These are phyloP conservation scores for Hippocampus kuda DNA, from an alignment of 2,797 vertebrate species.

Conservation along the genomic window DNA sequence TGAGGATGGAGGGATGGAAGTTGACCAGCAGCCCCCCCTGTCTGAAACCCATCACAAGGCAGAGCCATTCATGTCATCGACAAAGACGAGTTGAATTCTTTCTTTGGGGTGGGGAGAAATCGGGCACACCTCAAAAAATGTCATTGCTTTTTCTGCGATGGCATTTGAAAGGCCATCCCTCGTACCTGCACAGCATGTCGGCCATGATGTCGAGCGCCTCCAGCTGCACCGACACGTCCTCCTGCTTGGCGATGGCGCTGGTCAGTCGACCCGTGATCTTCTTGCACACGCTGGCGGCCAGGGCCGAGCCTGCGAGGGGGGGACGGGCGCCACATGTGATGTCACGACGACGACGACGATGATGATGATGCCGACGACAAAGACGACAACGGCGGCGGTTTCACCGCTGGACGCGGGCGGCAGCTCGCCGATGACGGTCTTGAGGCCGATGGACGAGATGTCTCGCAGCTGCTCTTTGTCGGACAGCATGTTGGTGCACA, in stretches of 20 bases:
- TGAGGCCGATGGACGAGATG: constrained; percentile 98
- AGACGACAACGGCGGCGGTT: neutral
- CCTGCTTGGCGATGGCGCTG: constrained; percentile 98
- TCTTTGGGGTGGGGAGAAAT: too few relatives aligned
- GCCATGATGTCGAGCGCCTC: constrained; percentile 99
- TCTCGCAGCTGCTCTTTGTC: constrained; percentile 98
- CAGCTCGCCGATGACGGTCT: constrained; percentile 97
- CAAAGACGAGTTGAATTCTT: too few relatives aligned
- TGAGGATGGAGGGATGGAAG: constrained; percentile 98
- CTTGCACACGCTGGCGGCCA: constrained; percentile 98
- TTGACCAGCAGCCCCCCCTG: constrained; percentile 98
- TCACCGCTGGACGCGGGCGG: constrained; percentile 96
- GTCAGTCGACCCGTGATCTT: constrained; percentile 99
- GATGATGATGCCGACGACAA: neutral
- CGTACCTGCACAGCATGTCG: constrained; percentile 96
- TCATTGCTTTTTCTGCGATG: too few relatives aligned
- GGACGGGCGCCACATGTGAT: too few relatives aligned
- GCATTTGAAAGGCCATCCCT: too few relatives aligned
- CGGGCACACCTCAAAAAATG: too few relatives aligned
- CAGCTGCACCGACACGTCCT: constrained; percentile 95
- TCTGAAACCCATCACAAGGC: constrained; percentile 55
- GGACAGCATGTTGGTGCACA: constrained; percentile 99
- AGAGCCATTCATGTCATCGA: neutral
- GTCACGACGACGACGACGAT: neutral
- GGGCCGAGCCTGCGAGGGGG: constrained; percentile 75